Base-by-base conservation (phyloP, 2,113 vertebrate genomes). In the Pangasianodon hypophthalmus region DNA sequence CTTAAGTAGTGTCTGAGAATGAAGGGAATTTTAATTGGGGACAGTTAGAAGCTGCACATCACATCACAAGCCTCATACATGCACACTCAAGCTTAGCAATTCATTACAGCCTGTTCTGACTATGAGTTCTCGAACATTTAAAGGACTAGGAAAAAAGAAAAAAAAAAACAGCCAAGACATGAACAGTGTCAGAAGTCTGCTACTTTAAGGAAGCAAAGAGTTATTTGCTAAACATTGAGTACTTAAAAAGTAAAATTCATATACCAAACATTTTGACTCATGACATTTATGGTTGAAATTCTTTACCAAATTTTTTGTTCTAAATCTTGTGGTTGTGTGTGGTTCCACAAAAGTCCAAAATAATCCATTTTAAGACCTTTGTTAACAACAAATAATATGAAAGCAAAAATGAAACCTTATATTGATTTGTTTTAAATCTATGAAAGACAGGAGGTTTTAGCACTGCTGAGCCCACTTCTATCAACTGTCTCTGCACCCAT, bases 1-100 rank as follows among this genome's bases (percentile, higher is more conserved):
- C 62, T 87, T 56, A 41, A 90, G 58, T 52, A 77, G 56, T 58
- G 73, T 41, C 48, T 84, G 69, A 62, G n/a, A 88, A 87, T 52
- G 84, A 84, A 69, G 48, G 48, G 67, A n/a, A 84, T 62, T 88
- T 88, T 88, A 92, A 91, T 89, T 88, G 48, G 73, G 67, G 32
- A 85, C 71, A 87, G 81, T 87, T 77, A 85, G 26, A 46, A 18
- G 54, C 83, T 37, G 62, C 64, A 52, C 73, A 24, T 77, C 13
- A 69, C 87, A 18, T 50, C 5, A 56, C 37, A 67, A 44, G 46
- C 26, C 60, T 85, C 44, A 80, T 58, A 62, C 86, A 16, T 19
- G 10, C 50, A n/a, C 32, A n/a, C 41, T 56, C 14, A 58, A 83
- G 52, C 32, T 46, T 60, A 26, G 32, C 21, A 41, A 60, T 58